Evolutionary conservation across 1,140 invertebrate genomes (phyloP), one percentile per base, ranked within the genome.

Genomic region (Fopius arisanus): DNA sequence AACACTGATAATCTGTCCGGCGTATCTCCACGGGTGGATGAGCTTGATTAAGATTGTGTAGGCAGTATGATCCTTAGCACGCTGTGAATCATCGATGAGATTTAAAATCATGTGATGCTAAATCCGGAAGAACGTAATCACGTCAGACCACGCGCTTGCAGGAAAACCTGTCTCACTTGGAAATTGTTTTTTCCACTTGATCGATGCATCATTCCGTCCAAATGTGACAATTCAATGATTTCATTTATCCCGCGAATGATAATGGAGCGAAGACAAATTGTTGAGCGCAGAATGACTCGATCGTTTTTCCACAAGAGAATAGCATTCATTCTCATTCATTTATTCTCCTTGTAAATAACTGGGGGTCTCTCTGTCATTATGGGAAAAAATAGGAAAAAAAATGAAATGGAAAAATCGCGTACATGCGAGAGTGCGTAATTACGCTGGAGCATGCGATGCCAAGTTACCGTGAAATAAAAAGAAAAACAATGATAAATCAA

Each of bases 101-200:
- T 65, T 48, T 51, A 5, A 48, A 73, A 43, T 73, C 62, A 37
- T 73, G 65, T 43, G 43, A 73, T 73, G 41, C 65, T 73, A 67
- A 73, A 73, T 73, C 41, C 59, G 59, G 43, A 73, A 73, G 71
- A 66, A n/a, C 67, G 40, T 43, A 66, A 72, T 72, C 70, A 72
- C 70, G 70, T 72, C 70, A 72, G 54, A 54, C 12, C 16, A n/a
- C 19, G 31, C 29, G 23, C 37, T 23, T 63, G 37, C 12, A 29
- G 66, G 14, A 59, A 48, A 59, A 23, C 54, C 26, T 59, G 21
- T 59, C 54, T 59, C 54, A 26, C 23, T 26, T 26, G 29, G 9
- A 40, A 31, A 43, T 48, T 66, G 23, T 65, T 40, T 72, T 28
- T 31, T 72, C 51, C 41, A 16, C 67, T 26, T 51, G 43, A 51